phyloP scores from a whole-genome alignment of 2,797 vertebrate species.

The Falco peregrinus region DNA sequence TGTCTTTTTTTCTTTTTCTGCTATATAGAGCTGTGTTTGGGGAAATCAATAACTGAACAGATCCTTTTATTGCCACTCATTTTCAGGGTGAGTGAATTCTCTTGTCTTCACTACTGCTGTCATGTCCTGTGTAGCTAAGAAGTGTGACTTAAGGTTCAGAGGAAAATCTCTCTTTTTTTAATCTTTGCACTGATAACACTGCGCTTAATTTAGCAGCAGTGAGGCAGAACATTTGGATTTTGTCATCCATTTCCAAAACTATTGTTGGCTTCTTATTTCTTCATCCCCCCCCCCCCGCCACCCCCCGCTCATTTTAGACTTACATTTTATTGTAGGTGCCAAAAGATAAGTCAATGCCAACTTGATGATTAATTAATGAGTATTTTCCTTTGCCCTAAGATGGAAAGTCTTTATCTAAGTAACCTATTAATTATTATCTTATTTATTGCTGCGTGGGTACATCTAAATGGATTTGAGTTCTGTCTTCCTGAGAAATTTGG shows the following conservation, averaged over 20 bases:
- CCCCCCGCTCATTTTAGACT: constrained; percentile 2
- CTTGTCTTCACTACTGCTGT: neutral
- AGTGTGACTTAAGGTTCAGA: constrained; percentile 29
- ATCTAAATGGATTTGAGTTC: neutral
- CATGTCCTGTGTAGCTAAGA: neutral
- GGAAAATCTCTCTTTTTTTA: constrained; percentile 43
- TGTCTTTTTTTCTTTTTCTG: neutral
- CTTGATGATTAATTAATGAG: constrained; percentile 59
- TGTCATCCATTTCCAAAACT: constrained; percentile 65
- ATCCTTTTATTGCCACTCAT: constrained; percentile 1
- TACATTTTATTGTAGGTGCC: constrained; percentile 53
- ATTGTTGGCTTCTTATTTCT: constrained; percentile 53
- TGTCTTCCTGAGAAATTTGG: neutral
- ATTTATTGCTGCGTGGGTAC: constrained; percentile 15
- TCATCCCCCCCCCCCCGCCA: neutral
- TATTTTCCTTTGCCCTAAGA: constrained; percentile 39
- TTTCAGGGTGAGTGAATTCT: constrained; percentile 64
- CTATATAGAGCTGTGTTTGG: neutral
- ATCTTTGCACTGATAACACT: constrained; percentile 55
- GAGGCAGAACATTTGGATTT: constrained; percentile 69
- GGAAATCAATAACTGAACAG: neutral
- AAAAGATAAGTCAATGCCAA: constrained; percentile 65
- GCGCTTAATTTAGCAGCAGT: constrained; percentile 60
- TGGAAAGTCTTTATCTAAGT: constrained; percentile 53
- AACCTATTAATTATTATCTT: constrained; percentile 52